These are phyloP conservation scores for Pachyramphus minor DNA, from an alignment of 2,113 vertebrate genomes.

Conservation along the genomic window DNA sequence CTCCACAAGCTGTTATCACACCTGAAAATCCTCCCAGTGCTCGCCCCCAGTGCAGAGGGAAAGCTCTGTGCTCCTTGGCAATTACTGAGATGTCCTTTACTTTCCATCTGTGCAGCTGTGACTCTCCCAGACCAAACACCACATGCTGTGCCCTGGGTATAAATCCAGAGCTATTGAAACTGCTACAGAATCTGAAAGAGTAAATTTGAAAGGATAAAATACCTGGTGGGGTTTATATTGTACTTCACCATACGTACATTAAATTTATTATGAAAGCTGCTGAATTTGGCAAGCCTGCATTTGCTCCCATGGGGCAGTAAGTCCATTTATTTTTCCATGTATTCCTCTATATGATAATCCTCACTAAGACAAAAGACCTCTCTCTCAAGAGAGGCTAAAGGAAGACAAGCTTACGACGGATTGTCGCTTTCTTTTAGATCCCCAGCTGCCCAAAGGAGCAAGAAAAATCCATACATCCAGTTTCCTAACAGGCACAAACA, in stretches of 20 bases:
- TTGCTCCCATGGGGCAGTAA: not conserved
- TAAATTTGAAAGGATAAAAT: not conserved
- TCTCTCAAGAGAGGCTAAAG: not conserved
- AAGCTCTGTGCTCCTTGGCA: not conserved
- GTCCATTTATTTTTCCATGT: not conserved
- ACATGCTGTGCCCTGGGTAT: not conserved
- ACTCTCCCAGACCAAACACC: not conserved
- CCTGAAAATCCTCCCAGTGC: not conserved
- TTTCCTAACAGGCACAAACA: not conserved
- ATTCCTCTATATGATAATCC: not conserved
- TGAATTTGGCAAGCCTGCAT: not conserved
- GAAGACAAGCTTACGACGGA: not conserved
- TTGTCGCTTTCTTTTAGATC: not conserved
- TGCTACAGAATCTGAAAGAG: not conserved
- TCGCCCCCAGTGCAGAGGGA: not conserved
- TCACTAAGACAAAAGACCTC: not conserved
- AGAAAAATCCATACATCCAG: not conserved
- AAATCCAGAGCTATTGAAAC: not conserved
- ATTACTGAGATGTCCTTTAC: not conserved
- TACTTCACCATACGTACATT: not conserved
- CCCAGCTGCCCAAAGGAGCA: not conserved
- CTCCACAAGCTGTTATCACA: not conserved
- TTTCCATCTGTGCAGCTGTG: too few species aligned
- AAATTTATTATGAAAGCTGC: not conserved
- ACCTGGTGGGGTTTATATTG: not conserved